Conservation (phyloP, 2,797 vertebrate species). For the Gila robusta region DNA sequence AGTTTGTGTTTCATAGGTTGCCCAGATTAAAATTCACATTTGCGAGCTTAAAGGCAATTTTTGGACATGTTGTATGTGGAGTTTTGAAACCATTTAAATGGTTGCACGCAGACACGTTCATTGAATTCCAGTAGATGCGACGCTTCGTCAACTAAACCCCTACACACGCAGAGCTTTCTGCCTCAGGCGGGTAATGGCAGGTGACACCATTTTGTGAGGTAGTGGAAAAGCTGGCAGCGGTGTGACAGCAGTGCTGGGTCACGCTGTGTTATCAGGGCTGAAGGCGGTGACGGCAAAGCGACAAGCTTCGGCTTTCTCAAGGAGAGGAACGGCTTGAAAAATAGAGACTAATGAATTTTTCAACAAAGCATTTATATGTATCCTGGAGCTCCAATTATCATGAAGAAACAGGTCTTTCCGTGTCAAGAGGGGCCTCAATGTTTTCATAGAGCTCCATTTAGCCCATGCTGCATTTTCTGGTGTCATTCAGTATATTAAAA, state of each 20-base stretch:
- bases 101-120: neutral
- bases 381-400: conserved; percentile 18
- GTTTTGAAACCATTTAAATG: neutral
- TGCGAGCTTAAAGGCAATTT: neutral
- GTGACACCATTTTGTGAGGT: conserved; percentile 39
- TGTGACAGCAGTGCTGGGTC: conserved; percentile 37
- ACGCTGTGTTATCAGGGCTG: conserved; percentile 24
- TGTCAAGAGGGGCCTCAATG: conserved; percentile 4
- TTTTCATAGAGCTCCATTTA: neutral
- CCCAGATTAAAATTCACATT: neutral
- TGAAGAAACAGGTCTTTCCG: neutral
- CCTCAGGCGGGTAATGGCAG: conserved; percentile 35
- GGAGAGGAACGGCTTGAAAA: neutral
- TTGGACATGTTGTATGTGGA: neutral
- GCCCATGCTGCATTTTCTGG: neutral
- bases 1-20: neutral
- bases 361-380: conserved; percentile 28
- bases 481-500: neutral
- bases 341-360: conserved; percentile 41
- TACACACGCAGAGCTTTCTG: conserved; percentile 20
- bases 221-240: conserved; percentile 36
- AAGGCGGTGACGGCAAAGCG: conserved; percentile 3
- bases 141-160: neutral
- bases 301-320: conserved; percentile 27
- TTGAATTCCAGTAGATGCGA: conserved; percentile 15